A percentile compares a stretch with the other conserved stretches of the same genome.
Conservation (phyloP, 2,113 vertebrate species). For the Stictonetta naevosa region DNA sequence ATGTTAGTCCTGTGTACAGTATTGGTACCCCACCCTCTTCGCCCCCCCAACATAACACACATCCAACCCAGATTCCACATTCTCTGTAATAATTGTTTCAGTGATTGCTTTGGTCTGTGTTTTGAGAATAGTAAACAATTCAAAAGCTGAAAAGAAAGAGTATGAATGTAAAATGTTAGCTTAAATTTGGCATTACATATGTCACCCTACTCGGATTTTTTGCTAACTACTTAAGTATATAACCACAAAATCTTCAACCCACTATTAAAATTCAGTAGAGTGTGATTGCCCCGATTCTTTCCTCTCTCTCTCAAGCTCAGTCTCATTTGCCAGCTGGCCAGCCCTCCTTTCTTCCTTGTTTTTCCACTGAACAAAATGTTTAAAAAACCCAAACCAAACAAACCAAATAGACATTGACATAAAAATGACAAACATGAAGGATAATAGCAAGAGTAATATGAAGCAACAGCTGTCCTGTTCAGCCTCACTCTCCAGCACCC, state of each 20-base stretch:
- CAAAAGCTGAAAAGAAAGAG: background rate
- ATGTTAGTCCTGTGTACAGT: background rate
- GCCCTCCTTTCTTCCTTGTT: background rate
- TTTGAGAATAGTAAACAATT: background rate
- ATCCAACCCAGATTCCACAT: background rate
- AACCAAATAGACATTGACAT: background rate
- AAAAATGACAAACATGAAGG: background rate
- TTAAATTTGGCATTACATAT: background rate
- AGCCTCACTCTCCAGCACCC: background rate
- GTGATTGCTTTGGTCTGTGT: background rate
- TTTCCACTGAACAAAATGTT: background rate
- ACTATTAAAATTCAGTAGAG: background rate
- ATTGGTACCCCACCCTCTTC: too few relatives aligned
- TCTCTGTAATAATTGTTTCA: background rate
- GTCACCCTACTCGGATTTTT: background rate
- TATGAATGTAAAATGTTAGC: background rate
- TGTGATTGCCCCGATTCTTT: background rate
- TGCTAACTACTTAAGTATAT: background rate
- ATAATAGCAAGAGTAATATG: background rate
- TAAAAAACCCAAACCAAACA: background rate
- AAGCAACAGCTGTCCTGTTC: background rate
- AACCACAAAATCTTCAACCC: background rate
- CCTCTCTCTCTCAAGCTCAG: background rate
- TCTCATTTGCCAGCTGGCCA: background rate
- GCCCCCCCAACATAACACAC: too few relatives aligned